Base-by-base conservation (phyloP, 2,797 vertebrate genomes). In the Chromobotia macracanthus region DNA sequence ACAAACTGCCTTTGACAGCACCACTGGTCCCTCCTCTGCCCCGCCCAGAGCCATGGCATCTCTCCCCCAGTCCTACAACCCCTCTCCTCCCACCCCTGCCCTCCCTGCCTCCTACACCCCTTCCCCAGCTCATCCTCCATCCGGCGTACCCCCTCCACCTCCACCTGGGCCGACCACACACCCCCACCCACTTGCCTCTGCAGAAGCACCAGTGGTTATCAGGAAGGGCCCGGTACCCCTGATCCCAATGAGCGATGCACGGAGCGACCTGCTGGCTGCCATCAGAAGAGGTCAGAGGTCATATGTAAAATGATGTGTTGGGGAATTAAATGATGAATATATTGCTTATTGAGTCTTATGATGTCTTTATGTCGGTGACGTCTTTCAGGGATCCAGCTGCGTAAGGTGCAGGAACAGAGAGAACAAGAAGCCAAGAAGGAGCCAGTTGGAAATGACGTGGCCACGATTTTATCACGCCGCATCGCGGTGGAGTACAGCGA, bases 401-500 rank as follows among this genome's bases (percentile, higher is more conserved):
- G 95, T 67, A 97, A 97, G 85, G 96, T 97, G 31, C 95, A 97
- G 88, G 96, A 97, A 88, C 96, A 97, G 77, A 86, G 96, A 87
- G 96, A 97, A 67, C 95, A 96, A 87, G 96, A 97, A 87, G 96
- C 96, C 1, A 97, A 97, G 89, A 91, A 96, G 81, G 96, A 97
- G 87, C 96, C 96, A 0, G 95, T 97, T 44, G 96, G 95, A 41
- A 97, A 97, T 0, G 96, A 97, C 0, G 96, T 97, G 91, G 96
- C 96, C 2, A 97, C 96, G 0, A 97, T 97, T 91, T 89, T 97
- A 53, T 97, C 96, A 0, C 95, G 96, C 10, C 94, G 96, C 46
- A 97, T 97, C 21, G 96, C 96, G 0, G 96, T 97, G 82, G 96
- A 97, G 89, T 97, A 97, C 94, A 97, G 96, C 82, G 96, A 97